Percentiles rank a stretch among this genome's conserved stretches.
phyloP scores from a whole-genome alignment of 1,140 invertebrate species.

The Euborellia annulipes region DNA sequence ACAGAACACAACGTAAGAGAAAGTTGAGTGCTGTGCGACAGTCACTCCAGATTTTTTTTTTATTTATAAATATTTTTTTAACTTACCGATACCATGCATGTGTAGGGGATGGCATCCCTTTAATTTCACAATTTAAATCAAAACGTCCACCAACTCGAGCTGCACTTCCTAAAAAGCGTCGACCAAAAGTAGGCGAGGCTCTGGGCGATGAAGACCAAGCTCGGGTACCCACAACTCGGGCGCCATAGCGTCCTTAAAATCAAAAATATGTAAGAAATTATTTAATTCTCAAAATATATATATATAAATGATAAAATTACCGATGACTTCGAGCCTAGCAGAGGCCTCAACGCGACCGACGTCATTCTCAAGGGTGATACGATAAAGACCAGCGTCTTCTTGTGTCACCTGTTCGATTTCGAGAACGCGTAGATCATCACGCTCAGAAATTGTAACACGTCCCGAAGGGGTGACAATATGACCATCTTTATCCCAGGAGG shows the following conservation, averaged over 20 bases:
- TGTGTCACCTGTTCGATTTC: constrained; percentile 58
- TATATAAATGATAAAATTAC: constrained; percentile 25
- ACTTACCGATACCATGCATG: constrained; percentile 40
- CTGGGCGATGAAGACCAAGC: constrained; percentile 29
- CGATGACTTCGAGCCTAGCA: constrained; percentile 63
- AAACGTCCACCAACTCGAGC: constrained; percentile 35
- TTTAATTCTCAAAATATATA: too few relatives aligned
- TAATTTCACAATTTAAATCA: constrained; percentile 35
- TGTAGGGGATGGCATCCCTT: constrained; percentile 37
- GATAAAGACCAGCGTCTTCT: constrained; percentile 67
- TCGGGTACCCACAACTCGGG: constrained; percentile 25
- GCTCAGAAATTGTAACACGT: constrained; percentile 51
- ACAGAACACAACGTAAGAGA: too few relatives aligned
- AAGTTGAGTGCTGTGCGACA: too few relatives aligned
- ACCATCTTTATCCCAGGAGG: constrained; percentile 67
- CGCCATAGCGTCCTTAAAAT: constrained; percentile 21
- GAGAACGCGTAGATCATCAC: constrained; percentile 56
- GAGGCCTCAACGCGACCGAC: constrained; percentile 63
- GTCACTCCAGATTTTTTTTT: too few relatives aligned
- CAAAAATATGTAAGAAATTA: neutral
- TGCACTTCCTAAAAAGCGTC: constrained; percentile 27
- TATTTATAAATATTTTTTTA: too few relatives aligned
- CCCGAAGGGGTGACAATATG: constrained; percentile 39
- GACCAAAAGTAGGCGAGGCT: constrained; percentile 28
- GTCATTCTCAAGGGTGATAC: constrained; percentile 64